These are phyloP conservation scores for Ramazzottius varieornatus DNA, from an alignment of 2,888 invertebrate genomes.

Conservation along the genomic window DNA sequence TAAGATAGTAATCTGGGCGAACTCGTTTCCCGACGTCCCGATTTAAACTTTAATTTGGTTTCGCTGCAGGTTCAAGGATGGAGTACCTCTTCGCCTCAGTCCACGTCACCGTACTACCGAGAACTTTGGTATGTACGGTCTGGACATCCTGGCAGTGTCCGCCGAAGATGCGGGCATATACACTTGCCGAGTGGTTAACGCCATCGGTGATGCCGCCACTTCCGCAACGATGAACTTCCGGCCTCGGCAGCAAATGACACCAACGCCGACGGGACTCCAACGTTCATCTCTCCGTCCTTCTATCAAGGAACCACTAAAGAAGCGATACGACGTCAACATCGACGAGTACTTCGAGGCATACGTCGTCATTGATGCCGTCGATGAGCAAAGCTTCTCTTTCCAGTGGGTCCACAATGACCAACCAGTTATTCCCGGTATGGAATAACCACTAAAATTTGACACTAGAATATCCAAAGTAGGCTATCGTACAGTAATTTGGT, in stretches of 20 bases:
- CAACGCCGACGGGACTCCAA: neutral
- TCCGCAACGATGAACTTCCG: neutral
- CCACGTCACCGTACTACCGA: neutral
- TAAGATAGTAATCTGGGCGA: no score
- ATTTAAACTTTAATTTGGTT: no score
- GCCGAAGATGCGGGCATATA: neutral
- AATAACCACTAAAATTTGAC: no score
- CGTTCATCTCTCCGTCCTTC: neutral
- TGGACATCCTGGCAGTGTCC: neutral
- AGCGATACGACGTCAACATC: neutral
- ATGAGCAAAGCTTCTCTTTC: neutral
- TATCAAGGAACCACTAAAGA: neutral
- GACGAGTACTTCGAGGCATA: neutral
- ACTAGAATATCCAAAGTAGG: no score
- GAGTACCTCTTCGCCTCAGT: neutral
- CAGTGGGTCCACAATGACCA: neutral
- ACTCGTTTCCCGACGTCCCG: no score
- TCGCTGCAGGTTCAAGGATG: conserved; percentile 1
- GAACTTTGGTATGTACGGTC: neutral
- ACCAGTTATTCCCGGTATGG: neutral
- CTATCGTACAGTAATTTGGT: no score
- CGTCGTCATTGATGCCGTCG: neutral
- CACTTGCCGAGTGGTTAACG: neutral
- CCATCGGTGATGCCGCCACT: neutral
- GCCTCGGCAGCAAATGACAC: neutral